Evolutionary conservation across 1,140 invertebrate species (phyloP).

Genomic region (Danaus plexippus): DNA sequence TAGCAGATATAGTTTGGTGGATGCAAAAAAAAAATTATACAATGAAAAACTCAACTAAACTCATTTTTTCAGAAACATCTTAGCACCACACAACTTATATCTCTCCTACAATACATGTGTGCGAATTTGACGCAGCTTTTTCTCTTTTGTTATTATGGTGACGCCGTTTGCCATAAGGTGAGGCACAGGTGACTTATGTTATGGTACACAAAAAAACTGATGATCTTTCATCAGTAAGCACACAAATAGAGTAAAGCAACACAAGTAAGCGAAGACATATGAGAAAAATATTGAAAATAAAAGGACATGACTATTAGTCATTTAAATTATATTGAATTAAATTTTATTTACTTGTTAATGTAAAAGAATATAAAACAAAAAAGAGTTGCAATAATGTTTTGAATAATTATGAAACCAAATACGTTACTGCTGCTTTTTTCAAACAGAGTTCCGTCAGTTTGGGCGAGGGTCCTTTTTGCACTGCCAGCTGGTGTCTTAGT

Average conservation of each 20-base stretch:
- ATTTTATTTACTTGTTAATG: no score
- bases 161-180: slow-evolving; percentile 41
- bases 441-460: slow-evolving; percentile 36
- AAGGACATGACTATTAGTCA: no score
- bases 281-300: no score
- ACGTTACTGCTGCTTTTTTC: slow-evolving; percentile 7
- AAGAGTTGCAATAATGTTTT: no score
- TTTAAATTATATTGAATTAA: no score
- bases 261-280: no score
- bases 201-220: neutral
- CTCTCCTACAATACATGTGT: slow-evolving; percentile 45
- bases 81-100: slow-evolving; percentile 37
- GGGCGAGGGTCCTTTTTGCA: slow-evolving; percentile 39
- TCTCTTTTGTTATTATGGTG: slow-evolving; percentile 45
- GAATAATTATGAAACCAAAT: no score
- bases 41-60: neutral
- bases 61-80: slow-evolving; percentile 25
- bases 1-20: no score
- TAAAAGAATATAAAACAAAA: no score
- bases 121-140: slow-evolving; percentile 44
- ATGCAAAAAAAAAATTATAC: no score
- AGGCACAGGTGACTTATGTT: neutral
- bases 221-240: neutral
- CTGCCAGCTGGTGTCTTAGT: slow-evolving; percentile 41
- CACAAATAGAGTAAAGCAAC: no score